Evolutionary conservation across 1,140 invertebrate species (phyloP).

Genomic region (Philopotamus ludificatus): DNA sequence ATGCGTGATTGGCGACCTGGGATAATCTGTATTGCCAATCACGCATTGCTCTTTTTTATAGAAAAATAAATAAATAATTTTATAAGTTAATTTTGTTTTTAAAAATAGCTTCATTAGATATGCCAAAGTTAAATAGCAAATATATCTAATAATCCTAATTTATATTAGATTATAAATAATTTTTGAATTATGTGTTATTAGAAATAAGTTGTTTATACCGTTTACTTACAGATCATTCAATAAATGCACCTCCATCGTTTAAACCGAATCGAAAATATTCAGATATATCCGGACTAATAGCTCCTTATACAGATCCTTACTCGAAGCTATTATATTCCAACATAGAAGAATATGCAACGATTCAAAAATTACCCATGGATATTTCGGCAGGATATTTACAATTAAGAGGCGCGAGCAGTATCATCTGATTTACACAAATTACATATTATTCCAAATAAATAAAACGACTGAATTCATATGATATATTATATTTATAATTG

Average conservation of each 20-base stretch:
- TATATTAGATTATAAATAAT: too few species aligned
- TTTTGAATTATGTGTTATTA: too few species aligned
- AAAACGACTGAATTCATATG: background rate
- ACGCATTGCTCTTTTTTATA: too few species aligned
- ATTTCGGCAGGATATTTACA: conserved; percentile 86
- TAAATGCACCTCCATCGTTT: conserved; percentile 89
- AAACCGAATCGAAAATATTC: conserved; percentile 92
- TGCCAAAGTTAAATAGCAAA: background rate
- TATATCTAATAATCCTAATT: too few species aligned
- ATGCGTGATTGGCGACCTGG: too few species aligned
- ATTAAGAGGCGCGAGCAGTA: conserved; percentile 79
- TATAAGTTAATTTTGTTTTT: too few species aligned
- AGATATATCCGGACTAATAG: conserved; percentile 84
- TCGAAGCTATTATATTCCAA: conserved; percentile 83
- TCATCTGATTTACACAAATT: conserved; percentile 62
- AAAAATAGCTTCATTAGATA: too few species aligned
- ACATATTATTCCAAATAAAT: background rate
- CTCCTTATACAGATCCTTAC: conserved; percentile 87
- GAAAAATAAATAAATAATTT: too few species aligned
- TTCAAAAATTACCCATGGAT: conserved; percentile 84
- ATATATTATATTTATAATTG: too few species aligned
- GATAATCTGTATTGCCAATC: too few species aligned
- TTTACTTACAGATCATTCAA: conserved; percentile 78
- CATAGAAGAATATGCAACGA: conserved; percentile 81
- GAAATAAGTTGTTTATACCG: too few species aligned